Evolutionary conservation across 2,797 vertebrate genomes (phyloP).

Genomic region (Sebastes oblongus): DNA sequence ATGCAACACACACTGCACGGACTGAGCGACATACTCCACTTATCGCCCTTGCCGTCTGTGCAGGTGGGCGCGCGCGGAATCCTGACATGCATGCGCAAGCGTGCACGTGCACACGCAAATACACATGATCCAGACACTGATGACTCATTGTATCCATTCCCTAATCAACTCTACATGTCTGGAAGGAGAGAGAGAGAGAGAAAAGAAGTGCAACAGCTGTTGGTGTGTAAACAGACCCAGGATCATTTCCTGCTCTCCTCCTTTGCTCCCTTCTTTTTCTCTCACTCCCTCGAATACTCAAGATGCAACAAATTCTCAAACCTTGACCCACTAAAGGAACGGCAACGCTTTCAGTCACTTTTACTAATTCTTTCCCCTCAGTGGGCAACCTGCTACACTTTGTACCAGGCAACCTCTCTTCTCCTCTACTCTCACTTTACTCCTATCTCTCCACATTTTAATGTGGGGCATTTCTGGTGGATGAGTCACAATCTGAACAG

Average conservation of each 20-base stretch:
- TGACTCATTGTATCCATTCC: slow-evolving; percentile 76
- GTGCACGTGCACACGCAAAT: slow-evolving; percentile 35
- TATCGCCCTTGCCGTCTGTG: background rate
- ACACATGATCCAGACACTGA: slow-evolving; percentile 62
- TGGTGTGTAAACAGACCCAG: slow-evolving; percentile 70
- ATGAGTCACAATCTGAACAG: slow-evolving; percentile 79
- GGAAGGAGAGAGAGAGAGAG: slow-evolving; percentile 16
- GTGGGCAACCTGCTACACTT: slow-evolving; percentile 13
- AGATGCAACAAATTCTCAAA: slow-evolving; percentile 38
- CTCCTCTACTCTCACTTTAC: slow-evolving; percentile 13
- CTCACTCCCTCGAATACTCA: slow-evolving; percentile 15
- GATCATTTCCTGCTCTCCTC: slow-evolving; percentile 60
- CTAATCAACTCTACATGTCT: slow-evolving; percentile 69
- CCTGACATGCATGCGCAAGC: slow-evolving; percentile 26
- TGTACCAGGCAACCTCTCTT: slow-evolving; percentile 24
- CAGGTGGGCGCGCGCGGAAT: background rate
- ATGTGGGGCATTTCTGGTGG: slow-evolving; percentile 74
- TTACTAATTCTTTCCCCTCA: slow-evolving; percentile 6
- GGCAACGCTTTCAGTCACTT: slow-evolving; percentile 11
- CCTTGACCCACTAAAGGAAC: slow-evolving; percentile 37
- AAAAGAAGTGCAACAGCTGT: slow-evolving; percentile 73
- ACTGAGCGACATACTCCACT: slow-evolving; percentile 13
- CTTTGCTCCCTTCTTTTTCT: background rate
- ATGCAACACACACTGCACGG: slow-evolving; percentile 19
- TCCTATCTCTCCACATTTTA: slow-evolving; percentile 71